Evolutionary conservation across 92 coral and sea anemone genomes (phyloP).

Genomic region (Porites evermanni): DNA sequence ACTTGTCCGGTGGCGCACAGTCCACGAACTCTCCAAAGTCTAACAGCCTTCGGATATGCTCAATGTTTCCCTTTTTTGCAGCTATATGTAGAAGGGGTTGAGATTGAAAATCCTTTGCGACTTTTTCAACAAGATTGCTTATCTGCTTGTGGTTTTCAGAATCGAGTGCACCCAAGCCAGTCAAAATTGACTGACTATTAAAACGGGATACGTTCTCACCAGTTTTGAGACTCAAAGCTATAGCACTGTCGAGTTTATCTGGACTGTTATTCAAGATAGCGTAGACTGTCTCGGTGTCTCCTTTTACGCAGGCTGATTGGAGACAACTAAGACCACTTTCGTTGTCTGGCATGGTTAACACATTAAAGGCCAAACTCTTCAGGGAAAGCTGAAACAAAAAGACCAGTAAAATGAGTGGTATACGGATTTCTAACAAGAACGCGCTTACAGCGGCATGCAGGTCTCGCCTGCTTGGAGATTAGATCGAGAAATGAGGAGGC

Average conservation of each 20-base stretch:
- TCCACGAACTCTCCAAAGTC: conserved; percentile 48
- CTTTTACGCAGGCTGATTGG: conserved; percentile 52
- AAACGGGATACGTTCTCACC: neutral
- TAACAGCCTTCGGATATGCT: conserved; percentile 41
- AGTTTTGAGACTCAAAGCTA: conserved; percentile 29
- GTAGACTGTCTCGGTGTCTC: conserved; percentile 49
- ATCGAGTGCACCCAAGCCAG: neutral
- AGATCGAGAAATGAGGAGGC: no score
- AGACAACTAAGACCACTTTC: conserved; percentile 44
- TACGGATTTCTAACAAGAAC: no score
- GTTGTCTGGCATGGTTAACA: conserved; percentile 17
- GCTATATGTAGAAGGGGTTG: conserved; percentile 52
- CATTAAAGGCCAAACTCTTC: conserved; percentile 39
- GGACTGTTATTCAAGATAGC: conserved; percentile 54
- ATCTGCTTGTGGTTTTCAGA: neutral
- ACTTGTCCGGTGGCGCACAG: conserved; percentile 13
- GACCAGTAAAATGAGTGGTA: no score
- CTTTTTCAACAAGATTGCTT: neutral
- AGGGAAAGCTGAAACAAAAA: neutral
- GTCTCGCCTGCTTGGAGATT: no score
- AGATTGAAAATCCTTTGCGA: conserved; percentile 1
- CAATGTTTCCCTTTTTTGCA: conserved; percentile 52
- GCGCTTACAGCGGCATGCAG: no score
- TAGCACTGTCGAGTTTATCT: conserved; percentile 48
- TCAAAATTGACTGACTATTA: conserved; percentile 7